A percentile compares a stretch with the other conserved stretches of the same genome.
Conservation (phyloP, 1,140 invertebrate genomes). For the Anastatus disparis region DNA sequence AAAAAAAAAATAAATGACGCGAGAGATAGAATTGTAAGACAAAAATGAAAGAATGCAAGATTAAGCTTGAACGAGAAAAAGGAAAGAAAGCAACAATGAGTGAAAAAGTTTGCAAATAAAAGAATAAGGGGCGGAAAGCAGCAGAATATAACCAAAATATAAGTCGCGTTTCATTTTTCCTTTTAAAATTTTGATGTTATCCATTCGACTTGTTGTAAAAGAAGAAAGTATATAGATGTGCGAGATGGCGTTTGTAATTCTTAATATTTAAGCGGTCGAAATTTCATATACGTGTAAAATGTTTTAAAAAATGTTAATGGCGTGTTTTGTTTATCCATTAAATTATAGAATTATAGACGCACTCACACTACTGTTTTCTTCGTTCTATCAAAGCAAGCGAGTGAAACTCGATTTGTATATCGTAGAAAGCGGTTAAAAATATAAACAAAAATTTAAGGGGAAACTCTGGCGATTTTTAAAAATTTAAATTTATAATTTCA, state of each 20-base stretch:
- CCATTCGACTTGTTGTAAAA: conserved; percentile 20
- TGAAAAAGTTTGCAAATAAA: no score
- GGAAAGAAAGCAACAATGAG: background rate
- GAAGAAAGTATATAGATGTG: conserved; percentile 28
- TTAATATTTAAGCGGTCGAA: background rate
- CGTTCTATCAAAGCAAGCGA: conserved; percentile 24
- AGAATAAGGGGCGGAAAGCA: no score
- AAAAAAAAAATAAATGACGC: background rate
- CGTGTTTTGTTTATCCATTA: conserved; percentile 3
- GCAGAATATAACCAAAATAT: conserved; percentile 24
- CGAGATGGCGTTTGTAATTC: background rate
- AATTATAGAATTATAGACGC: conserved; percentile 13
- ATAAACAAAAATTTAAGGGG: conserved; percentile 1
- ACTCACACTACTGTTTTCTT: conserved; percentile 18
- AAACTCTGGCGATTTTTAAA: conserved; percentile 4
- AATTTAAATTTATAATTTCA: background rate
- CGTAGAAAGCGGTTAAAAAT: background rate
- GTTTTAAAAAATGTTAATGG: background rate
- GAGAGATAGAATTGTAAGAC: background rate
- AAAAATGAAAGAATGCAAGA: background rate
- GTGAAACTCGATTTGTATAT: conserved; percentile 25
- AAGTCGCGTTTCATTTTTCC: conserved; percentile 26
- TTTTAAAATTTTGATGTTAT: conserved; percentile 25
- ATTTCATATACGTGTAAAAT: conserved; percentile 1
- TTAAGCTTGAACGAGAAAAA: background rate